Evolutionary conservation across 2,113 vertebrate species (phyloP).

Genomic region (Bujurquina vittata): DNA sequence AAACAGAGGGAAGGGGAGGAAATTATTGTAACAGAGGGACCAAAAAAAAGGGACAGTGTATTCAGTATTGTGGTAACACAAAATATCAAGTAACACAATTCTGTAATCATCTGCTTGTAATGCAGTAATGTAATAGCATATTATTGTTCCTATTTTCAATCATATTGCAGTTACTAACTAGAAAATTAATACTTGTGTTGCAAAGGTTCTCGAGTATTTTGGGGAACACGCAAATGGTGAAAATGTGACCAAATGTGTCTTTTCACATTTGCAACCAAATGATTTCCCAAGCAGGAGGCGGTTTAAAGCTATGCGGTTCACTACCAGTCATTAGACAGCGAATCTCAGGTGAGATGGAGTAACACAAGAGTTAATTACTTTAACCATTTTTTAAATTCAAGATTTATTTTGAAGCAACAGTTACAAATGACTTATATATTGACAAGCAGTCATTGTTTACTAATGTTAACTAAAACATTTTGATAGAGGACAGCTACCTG

Average conservation of each 20-base stretch:
- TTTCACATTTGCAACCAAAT: not conserved
- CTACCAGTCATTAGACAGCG: too few species aligned
- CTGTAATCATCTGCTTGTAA: not conserved
- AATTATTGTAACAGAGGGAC: not conserved
- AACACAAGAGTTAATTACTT: not conserved
- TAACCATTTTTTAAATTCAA: not conserved
- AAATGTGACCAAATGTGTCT: not conserved
- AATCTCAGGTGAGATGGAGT: too few species aligned
- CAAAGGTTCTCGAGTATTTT: too few species aligned
- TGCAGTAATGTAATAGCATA: not conserved
- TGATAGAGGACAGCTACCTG: slow-evolving; percentile 81
- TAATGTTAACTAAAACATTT: not conserved
- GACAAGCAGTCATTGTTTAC: not conserved
- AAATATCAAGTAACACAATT: not conserved
- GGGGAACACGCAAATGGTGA: too few species aligned
- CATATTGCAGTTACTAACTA: not conserved
- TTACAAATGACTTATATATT: not conserved
- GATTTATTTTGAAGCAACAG: not conserved
- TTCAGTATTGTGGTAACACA: not conserved
- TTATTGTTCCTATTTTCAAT: not conserved
- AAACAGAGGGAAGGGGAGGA: not conserved
- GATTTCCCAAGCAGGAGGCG: not conserved
- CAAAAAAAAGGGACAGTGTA: not conserved
- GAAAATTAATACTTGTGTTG: too few species aligned
- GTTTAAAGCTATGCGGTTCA: too few species aligned